These are phyloP conservation scores for Chromobotia macracanthus DNA, from an alignment of 2,797 vertebrate genomes.

Conservation along the genomic window DNA sequence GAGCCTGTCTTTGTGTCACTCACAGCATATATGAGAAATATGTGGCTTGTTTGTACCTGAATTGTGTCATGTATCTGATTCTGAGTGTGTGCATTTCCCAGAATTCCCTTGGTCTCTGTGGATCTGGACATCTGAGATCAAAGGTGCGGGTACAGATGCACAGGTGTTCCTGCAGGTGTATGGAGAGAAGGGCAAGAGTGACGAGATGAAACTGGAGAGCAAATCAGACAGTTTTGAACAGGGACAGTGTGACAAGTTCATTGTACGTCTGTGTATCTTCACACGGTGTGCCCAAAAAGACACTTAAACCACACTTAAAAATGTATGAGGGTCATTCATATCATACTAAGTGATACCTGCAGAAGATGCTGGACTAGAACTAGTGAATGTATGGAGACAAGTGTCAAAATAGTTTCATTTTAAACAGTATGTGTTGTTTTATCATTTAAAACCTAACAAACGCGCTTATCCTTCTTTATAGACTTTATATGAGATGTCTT, in stretches of 20 bases:
- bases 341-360: not conserved
- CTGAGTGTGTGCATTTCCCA: slow-evolving; percentile 58
- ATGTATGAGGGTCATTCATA: not conserved
- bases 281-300: not conserved
- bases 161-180: slow-evolving; percentile 94
- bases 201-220: slow-evolving; percentile 91
- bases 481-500: too few relatives aligned
- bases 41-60: too few relatives aligned
- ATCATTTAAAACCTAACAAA: not conserved
- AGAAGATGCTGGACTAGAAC: not conserved
- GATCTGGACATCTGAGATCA: slow-evolving; percentile 95
- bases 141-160: slow-evolving; percentile 93
- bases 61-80: not conserved
- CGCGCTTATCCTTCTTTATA: not conserved
- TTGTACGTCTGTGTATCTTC: slow-evolving; percentile 73
- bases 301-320: not conserved
- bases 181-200: slow-evolving; percentile 89
- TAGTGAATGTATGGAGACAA: not conserved
- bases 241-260: slow-evolving; percentile 89
- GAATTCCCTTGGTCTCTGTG: slow-evolving; percentile 94
- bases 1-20: too few relatives aligned
- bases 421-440: not conserved
- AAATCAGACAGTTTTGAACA: slow-evolving; percentile 96
- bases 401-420: not conserved
- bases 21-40: too few relatives aligned